Evolutionary conservation across 2,797 vertebrate species (phyloP).

Genomic region (Hylomyscus alleni): DNA sequence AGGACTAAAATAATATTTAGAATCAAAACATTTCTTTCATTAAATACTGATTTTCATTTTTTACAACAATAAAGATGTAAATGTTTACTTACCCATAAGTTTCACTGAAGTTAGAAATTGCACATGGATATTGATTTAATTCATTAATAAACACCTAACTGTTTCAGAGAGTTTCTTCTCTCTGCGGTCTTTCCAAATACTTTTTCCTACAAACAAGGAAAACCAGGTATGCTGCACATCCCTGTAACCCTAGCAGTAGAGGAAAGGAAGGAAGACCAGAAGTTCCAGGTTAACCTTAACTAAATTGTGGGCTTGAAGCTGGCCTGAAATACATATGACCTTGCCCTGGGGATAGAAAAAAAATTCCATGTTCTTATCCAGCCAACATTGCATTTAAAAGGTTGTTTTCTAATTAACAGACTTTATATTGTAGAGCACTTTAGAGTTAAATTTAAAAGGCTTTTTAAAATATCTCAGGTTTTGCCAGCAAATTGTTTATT

Average conservation of each 20-base stretch:
- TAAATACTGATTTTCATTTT: constrained; percentile 34
- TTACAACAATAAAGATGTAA: constrained; percentile 28
- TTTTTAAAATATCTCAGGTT: constrained; percentile 48
- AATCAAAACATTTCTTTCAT: constrained; percentile 54
- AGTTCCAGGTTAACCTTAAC: neutral
- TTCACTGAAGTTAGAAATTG: constrained; percentile 64
- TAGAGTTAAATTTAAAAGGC: constrained; percentile 37
- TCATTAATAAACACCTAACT: constrained; percentile 57
- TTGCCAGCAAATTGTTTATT: constrained; percentile 25
- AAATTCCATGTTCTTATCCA: constrained; percentile 2
- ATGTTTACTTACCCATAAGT: constrained; percentile 41
- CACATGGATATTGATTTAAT: constrained; percentile 49
- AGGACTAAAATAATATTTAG: constrained; percentile 62
- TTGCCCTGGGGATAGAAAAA: neutral
- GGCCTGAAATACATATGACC: neutral
- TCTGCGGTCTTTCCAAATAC: neutral
- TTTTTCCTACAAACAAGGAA: constrained; percentile 56
- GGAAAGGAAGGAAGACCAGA: neutral
- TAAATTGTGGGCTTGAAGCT: neutral
- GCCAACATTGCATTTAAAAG: constrained; percentile 40
- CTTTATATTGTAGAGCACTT: neutral
- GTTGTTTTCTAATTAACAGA: constrained; percentile 13
- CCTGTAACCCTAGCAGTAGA: neutral
- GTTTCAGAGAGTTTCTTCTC: neutral
- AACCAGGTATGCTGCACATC: neutral